Evolutionary conservation across 2,888 invertebrate species (phyloP).

Genomic region (Zygaena filipendulae): DNA sequence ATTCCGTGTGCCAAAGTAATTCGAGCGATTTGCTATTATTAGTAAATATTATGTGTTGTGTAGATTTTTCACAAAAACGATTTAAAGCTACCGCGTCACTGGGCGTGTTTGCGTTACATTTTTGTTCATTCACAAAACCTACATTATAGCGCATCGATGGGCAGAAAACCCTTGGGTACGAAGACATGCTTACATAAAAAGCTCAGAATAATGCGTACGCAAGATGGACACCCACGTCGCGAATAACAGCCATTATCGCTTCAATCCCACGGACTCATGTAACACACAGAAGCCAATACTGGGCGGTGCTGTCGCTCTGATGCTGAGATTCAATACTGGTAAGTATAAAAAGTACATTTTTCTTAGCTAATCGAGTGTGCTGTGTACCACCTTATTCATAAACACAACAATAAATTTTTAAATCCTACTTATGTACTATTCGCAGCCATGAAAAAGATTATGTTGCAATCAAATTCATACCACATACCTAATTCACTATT

Average conservation of each 20-base stretch:
- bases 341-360: constrained; percentile 34
- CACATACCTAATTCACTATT: constrained; percentile 10
- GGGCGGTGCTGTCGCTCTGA: constrained; percentile 38
- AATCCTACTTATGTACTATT: no score
- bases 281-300: constrained; percentile 47
- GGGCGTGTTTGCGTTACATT: constrained; percentile 35
- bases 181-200: no score
- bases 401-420: neutral
- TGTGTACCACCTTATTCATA: no score
- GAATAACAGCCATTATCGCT: constrained; percentile 43
- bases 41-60: no score
- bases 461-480: constrained; percentile 11
- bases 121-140: constrained; percentile 47
- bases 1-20: no score
- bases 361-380: constrained; percentile 37
- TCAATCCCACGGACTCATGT: constrained; percentile 58
- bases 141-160: constrained; percentile 42
- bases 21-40: no score
- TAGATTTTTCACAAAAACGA: no score
- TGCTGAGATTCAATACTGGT: constrained; percentile 44
- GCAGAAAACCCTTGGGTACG: constrained; percentile 32
- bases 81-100: constrained; percentile 26
- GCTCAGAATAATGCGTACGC: constrained; percentile 41
- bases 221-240: constrained; percentile 60
- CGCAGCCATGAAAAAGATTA: no score